phyloP scores from a whole-genome alignment of 2,113 vertebrate genomes.

The Vidua chalybeata region DNA sequence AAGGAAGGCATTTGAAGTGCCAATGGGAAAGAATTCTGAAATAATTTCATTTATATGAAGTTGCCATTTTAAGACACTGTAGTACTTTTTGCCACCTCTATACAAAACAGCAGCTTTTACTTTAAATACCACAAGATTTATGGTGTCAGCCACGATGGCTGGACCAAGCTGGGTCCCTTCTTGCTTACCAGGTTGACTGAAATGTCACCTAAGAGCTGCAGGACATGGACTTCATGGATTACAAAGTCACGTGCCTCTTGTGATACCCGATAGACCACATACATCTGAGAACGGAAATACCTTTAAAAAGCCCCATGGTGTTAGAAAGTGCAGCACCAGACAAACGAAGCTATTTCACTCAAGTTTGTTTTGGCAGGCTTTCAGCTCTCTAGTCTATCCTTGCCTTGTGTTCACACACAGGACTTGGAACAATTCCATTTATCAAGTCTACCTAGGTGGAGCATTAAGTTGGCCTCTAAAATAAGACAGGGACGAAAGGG shows the following conservation, averaged over 20 bases:
- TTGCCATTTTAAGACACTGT: neutral
- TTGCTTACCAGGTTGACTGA: neutral
- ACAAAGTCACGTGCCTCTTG: neutral
- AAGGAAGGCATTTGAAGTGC: neutral
- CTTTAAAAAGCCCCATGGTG: neutral
- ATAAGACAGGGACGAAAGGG: neutral
- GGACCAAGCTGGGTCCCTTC: neutral
- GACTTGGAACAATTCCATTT: slow-evolving; percentile 38
- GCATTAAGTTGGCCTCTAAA: slow-evolving; percentile 10
- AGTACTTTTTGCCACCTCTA: neutral
- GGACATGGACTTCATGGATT: neutral
- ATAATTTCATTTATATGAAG: neutral
- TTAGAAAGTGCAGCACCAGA: neutral
- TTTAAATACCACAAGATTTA: neutral
- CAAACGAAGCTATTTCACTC: neutral
- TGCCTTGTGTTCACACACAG: neutral
- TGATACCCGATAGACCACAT: neutral
- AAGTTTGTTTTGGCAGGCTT: slow-evolving; percentile 26
- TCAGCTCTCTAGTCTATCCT: neutral
- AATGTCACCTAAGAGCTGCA: neutral
- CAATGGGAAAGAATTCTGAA: neutral
- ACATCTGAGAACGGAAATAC: slow-evolving; percentile 19
- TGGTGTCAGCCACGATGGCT: neutral
- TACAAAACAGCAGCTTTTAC: neutral
- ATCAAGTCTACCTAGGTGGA: neutral